Conservation (phyloP, 2,113 vertebrate genomes). For the Perca flavescens region DNA sequence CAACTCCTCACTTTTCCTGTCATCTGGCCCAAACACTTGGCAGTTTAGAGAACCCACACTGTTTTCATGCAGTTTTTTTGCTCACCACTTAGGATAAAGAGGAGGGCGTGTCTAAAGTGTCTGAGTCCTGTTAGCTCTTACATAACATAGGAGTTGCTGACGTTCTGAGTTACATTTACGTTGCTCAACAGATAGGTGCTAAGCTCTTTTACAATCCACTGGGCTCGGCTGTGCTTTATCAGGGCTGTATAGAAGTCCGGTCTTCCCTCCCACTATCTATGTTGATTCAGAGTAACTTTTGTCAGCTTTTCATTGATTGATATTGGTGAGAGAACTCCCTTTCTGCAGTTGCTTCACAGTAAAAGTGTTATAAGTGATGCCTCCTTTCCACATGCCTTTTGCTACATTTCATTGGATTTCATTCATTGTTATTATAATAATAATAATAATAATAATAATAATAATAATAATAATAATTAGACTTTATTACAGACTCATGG, state of each 20-base stretch:
- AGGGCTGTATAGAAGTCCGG: not conserved
- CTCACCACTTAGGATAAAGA: not conserved
- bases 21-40: not conserved
- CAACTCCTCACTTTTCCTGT: not conserved
- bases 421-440: not conserved
- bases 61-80: not conserved
- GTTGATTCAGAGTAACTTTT: constrained; percentile 4
- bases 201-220: not conserved
- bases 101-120: constrained; percentile 16
- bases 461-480: too few relatives aligned
- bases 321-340: not conserved
- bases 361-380: not conserved
- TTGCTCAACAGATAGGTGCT: not conserved
- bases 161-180: not conserved
- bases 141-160: constrained; percentile 9
- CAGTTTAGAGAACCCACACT: not conserved
- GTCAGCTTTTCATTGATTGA: not conserved
- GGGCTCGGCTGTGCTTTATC: not conserved
- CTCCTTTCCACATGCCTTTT: not conserved
- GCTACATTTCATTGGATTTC: not conserved
- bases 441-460: too few relatives aligned
- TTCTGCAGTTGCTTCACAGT: not conserved
- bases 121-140: not conserved
- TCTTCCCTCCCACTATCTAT: not conserved
- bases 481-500: too few relatives aligned